Base-by-base conservation (phyloP, 1,140 invertebrate species). In the Magallana gigas region DNA sequence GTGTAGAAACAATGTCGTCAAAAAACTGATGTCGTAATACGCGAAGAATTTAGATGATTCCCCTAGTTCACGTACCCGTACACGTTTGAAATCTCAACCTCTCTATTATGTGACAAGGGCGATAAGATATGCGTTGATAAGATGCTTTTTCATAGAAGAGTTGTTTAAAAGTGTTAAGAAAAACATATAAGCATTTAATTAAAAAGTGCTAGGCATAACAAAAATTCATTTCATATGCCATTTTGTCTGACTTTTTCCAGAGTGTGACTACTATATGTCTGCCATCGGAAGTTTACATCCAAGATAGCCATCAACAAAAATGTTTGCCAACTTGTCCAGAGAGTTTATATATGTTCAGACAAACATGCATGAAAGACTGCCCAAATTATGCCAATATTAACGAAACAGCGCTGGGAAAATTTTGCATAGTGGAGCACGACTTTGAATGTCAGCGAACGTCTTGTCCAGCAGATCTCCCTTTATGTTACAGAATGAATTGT, bases 401-500 rank as follows among this genome's bases (percentile, higher is more conserved):
- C 14, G 18, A 11, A 29, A 76, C 68, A 76, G 68, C 23, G 23
- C 23, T 76, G 8, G 68, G 68, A 11, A 76, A 8, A 29, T 76
- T 76, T 76, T 76, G 68, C 23, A 76, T 12, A 12, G 23, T 76
- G 8, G 57, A 84, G 23, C 23, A 84, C 29, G 83, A 84, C n/a
- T 84, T 84, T 58, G 12, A 58, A n/a, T 84, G 83, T n/a, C 83
- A 84, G 11, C 83, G 56, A 36, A 7, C 14, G 14, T 60, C 23
- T 1, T 84, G 83, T 60, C 11, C 57, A 9, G 9, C 59, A 4
- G 57, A 60, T 16, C 36, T 59, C 36, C 83, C 83, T 16, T 23
- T 84, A n/a, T 84, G 83, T 23, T 84, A 60, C 57, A 84, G 18
- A 84, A 84, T 84, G 83, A 84, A 84, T 23, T 84, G 83, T 36